A percentile compares a stretch with the other conserved stretches of the same genome.
These are phyloP conservation scores for Leuctra nigra DNA, from an alignment of 2,888 invertebrate genomes.

Conservation along the genomic window DNA sequence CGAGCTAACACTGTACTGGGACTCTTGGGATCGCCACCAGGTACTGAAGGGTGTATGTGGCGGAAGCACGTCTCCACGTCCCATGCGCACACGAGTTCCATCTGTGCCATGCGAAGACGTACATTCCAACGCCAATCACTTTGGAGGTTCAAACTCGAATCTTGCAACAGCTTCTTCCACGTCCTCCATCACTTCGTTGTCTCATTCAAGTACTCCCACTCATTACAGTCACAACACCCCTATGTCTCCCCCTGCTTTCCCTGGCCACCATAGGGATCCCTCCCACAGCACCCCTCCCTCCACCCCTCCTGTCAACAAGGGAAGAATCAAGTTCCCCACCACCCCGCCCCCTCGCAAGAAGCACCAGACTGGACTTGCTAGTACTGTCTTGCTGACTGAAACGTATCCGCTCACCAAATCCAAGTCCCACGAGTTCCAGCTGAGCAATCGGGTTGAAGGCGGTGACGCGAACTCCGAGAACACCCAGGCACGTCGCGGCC, in stretches of 20 bases:
- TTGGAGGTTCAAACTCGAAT: slow-evolving; percentile 28
- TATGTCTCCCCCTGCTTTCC: slow-evolving; percentile 31
- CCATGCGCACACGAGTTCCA: slow-evolving; percentile 37
- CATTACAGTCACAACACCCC: slow-evolving; percentile 36
- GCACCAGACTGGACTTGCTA: slow-evolving; percentile 54
- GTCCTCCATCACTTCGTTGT: slow-evolving; percentile 47
- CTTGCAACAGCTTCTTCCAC: slow-evolving; percentile 35
- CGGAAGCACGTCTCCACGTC: slow-evolving; percentile 45
- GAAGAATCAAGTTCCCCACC: slow-evolving; percentile 59
- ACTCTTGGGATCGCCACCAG: slow-evolving; percentile 80
- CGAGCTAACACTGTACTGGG: slow-evolving; percentile 79
- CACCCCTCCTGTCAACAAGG: slow-evolving; percentile 44
- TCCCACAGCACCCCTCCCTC: slow-evolving; percentile 45
- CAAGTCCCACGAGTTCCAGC: slow-evolving; percentile 86
- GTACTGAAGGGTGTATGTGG: slow-evolving; percentile 37
- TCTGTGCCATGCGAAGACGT: slow-evolving; percentile 10
- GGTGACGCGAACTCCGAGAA: slow-evolving; percentile 33
- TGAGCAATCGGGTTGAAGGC: slow-evolving; percentile 57
- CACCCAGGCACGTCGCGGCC: slow-evolving; percentile 41
- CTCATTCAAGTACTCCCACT: slow-evolving; percentile 44
- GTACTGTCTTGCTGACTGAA: slow-evolving; percentile 43
- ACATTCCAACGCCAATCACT: neutral
- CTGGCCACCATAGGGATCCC: slow-evolving; percentile 27
- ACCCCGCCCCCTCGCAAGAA: slow-evolving; percentile 77
- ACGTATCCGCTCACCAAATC: slow-evolving; percentile 74